Conservation (phyloP, 2,113 vertebrate genomes). For the Sinocyclocheilus anophthalmus region DNA sequence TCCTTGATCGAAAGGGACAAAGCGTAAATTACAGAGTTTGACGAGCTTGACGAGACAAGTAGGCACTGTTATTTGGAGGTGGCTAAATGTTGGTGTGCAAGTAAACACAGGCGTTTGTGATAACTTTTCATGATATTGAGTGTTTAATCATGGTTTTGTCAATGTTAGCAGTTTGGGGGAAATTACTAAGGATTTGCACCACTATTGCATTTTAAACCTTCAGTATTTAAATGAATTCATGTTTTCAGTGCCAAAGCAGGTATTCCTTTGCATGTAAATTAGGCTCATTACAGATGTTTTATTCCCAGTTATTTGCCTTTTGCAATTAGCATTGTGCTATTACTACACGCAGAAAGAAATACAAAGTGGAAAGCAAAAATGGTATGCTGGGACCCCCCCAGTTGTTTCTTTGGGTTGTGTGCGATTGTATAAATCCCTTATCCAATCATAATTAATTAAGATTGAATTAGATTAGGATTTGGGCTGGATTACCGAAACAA, state of each 20-base stretch:
- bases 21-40: conserved; percentile 41
- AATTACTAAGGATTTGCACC: background rate
- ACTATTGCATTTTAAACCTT: background rate
- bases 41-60: conserved; percentile 9
- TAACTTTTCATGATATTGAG: background rate
- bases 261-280: background rate
- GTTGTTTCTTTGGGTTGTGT: conserved; percentile 14
- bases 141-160: conserved; percentile 1
- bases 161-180: background rate
- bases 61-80: conserved; percentile 11
- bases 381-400: conserved; percentile 32
- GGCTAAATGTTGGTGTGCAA: background rate
- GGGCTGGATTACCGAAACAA: conserved; percentile 57
- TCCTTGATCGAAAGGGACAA: conserved; percentile 41
- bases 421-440: conserved; percentile 30
- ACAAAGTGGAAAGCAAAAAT: conserved; percentile 14
- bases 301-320: background rate
- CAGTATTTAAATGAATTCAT: background rate
- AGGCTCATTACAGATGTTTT: background rate
- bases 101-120: background rate
- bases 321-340: background rate
- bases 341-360: background rate
- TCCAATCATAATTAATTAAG: conserved; percentile 62
- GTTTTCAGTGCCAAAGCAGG: background rate
- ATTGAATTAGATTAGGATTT: conserved; percentile 60